These are phyloP conservation scores for Hydrochoerus hydrochaeris DNA, from an alignment of 2,113 vertebrate genomes.

Conservation along the genomic window DNA sequence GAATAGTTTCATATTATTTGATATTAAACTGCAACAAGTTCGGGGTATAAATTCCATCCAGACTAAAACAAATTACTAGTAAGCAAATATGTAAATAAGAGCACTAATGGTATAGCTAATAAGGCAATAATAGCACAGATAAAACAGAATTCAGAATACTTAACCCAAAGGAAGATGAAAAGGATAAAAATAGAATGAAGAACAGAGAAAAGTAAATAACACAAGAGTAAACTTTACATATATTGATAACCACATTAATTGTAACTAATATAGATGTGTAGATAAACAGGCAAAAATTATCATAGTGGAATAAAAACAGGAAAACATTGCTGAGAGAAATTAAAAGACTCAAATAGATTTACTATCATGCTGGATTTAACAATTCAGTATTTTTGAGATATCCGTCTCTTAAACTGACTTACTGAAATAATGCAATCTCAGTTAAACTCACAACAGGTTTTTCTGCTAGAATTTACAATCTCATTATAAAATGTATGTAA, in stretches of 20 bases:
- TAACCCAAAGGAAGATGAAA: background rate
- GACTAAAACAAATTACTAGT: background rate
- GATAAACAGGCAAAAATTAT: background rate
- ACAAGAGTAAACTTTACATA: background rate
- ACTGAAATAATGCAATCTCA: background rate
- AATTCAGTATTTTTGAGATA: background rate
- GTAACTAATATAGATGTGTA: background rate
- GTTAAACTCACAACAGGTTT: background rate
- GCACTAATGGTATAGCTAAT: background rate
- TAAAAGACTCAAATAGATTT: background rate
- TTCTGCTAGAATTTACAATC: background rate
- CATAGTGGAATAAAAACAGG: background rate
- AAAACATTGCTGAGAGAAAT: background rate
- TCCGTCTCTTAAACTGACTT: background rate
- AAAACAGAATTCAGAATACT: background rate
- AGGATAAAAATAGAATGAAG: background rate
- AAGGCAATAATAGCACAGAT: background rate
- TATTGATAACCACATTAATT: background rate
- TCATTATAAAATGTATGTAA: conserved; percentile 10
- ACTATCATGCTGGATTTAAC: background rate
- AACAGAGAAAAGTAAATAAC: background rate
- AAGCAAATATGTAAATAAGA: background rate
- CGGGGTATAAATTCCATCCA: background rate
- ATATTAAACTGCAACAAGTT: background rate
- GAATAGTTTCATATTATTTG: background rate